Base-by-base conservation (phyloP, 2,888 invertebrate species). In the Pheosia tremula region DNA sequence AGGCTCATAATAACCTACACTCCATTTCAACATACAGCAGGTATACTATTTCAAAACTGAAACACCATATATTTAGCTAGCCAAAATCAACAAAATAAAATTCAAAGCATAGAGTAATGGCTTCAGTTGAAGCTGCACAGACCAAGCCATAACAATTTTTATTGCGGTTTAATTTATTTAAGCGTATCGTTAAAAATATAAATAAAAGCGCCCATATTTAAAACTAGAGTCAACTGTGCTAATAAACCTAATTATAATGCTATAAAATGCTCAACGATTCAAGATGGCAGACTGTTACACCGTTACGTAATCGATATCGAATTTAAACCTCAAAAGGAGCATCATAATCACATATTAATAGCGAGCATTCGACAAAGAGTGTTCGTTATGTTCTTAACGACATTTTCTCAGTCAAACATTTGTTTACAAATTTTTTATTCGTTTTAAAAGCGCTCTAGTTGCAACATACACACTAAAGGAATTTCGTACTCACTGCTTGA, bases 231-330 rank as follows among this genome's bases (percentile, higher is more conserved):
- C 78, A 74, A 77, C 69, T 66, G 68, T 63, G 69, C 73, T 80
- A 81, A 85, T 87, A 87, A 86, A 87, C 82, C 85, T 84, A 83
- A 87, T 88, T 87, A 87, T 82, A 85, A 79, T 82, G 78, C 76
- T 81, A 82, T 84, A 81, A 82, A 84, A 78, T 74, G 74, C 69
- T 72, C 63, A 68, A 66, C 77, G 65, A 73, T 78, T 71, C 72
- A 60, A 60, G 64, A 13, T 4, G 71, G 68, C 57, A 24, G 64
- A n/a, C 60, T 39, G 39, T 84, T 62, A 85, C 83, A 85, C 82
- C 77, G 79, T 49, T 13, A 45, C 43, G 43, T 45, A 45, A 45
- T 45, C 43, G 7, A 39, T 24, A 24, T 24, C 24, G 2, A 24
- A 24, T 24, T 24, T 24, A 24, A 24, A 1, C 24, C 24, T 24